These are phyloP conservation scores for Gryon sp. DNA, from an alignment of 1,140 invertebrate genomes.

Conservation along the genomic window DNA sequence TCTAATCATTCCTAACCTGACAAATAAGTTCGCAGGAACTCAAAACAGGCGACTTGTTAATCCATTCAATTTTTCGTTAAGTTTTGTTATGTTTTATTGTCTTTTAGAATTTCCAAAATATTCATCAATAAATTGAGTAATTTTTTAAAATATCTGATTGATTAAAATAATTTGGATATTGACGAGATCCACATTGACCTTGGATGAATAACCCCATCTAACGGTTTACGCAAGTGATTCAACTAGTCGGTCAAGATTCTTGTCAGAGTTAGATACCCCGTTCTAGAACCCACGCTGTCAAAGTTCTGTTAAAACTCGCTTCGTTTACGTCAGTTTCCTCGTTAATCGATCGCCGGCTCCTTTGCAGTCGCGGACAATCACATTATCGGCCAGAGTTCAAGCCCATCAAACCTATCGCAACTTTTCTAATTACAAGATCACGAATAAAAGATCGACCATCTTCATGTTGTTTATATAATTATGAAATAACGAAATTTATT, in stretches of 20 bases:
- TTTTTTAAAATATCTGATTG: no score
- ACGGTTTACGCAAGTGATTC: conserved; percentile 61
- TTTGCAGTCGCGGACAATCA: conserved; percentile 54
- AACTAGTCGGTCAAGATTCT: conserved; percentile 62
- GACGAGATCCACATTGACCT: conserved; percentile 49
- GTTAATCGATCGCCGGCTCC: conserved; percentile 57
- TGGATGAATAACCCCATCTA: conserved; percentile 61
- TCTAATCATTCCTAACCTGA: conserved; percentile 35
- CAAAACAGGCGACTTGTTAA: not conserved
- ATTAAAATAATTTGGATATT: no score
- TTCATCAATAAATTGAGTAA: no score
- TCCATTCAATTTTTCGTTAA: not conserved
- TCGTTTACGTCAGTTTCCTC: conserved; percentile 63
- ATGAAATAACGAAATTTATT: not conserved
- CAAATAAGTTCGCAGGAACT: conserved; percentile 26
- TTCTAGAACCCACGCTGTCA: conserved; percentile 14
- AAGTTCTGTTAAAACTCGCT: conserved; percentile 46
- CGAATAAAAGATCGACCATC: not conserved
- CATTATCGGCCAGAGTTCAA: conserved; percentile 53
- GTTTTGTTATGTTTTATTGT: not conserved
- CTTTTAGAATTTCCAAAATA: no score
- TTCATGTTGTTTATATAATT: not conserved
- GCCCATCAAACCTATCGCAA: conserved; percentile 22
- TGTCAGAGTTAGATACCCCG: conserved; percentile 48
- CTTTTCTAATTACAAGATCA: conserved; percentile 29